Evolutionary conservation across 2,888 invertebrate species (phyloP), one percentile per base, ranked within the genome.

Genomic region (Phymatocera aterrima): DNA sequence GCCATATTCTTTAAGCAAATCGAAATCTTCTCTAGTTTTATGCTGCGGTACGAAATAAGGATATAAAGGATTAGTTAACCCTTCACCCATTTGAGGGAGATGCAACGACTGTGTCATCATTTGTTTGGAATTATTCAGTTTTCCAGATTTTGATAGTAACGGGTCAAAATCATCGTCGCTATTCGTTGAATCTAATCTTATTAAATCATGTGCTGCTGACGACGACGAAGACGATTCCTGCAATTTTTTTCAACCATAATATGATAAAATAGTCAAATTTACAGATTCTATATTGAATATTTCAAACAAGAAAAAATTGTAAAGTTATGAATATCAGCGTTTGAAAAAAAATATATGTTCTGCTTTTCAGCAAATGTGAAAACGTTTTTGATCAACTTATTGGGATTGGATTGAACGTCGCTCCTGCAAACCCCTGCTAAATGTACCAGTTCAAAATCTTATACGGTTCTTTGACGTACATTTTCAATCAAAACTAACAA

Each of bases 1-100:
- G 77, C 95, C 95, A 85, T 95, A 95, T 85, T 95, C 95, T 85
- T 94, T 93, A 81, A 95, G 91, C 78, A 95, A 91, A 86, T 95
- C 95, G 85, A 93, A 93, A 85, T 95, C 95, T 68, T 83, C 83
- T 79, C 81, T 81, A 78, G 77, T 85, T 77, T 83, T 85, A 78
- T 87, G 83, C 79, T 90, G 88, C 21, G 92, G 92, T 74, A 91
- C 89, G 83, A 91, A 92, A 81, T 92, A 92, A 0, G 92, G 91
- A 84, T 93, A 92, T 2, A 92, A 81, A 0, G 92, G 92, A 88
- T 93, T 93, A 77, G 89, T 90, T 18, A 90, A 85, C 31, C 90
- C 90, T 79, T 90, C 89, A 21, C 85, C 85, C 86, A 88, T 88
- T 77, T 88, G 87, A 1, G 89, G 88, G 72, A 86, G 84, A 81